Evolutionary conservation across 2,888 invertebrate species (phyloP), one percentile per base, ranked within the genome.

Genomic region (Caradrina clavipalpis): DNA sequence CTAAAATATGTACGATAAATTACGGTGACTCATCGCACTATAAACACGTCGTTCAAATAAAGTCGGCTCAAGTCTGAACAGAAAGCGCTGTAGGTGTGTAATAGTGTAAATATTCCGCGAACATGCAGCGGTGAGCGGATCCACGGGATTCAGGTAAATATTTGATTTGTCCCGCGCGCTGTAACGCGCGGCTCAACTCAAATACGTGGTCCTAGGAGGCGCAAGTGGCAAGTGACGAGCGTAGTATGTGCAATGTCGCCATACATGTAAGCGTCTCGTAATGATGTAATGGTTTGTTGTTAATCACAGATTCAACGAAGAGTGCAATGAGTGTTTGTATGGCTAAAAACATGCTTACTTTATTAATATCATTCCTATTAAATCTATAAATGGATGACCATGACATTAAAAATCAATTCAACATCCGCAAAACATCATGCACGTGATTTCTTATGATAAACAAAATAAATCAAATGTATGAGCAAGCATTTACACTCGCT

Each of bases 61-160:
- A 72, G 58, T 62, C 31, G n/a, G 26, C 55, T 56, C 45, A 49
- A 65, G 47, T 63, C 49, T 76, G 53, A 65, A 64, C 53, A 73
- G 35, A 31, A 21, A 73, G 63, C 19, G 31, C 42, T 55, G 57
- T 22, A 73, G 55, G 60, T 50, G 68, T 64, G 53, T 78, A 64
- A 71, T 65, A 74, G 66, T 62, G 82, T 76, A 76, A 78, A 81
- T 81, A 81, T 72, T 76, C 66, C 56, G 73, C 72, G 77, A 76
- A 59, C 60, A 68, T 81, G 60, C 78, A 64, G 63, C 63, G 53
- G 39, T 57, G 79, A 69, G 75, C 76, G 64, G 76, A 79, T 82
- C 59, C 76, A 64, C 76, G 77, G 77, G 80, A 81, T 70, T 68
- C 75, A 76, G 64, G 87, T 87, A 86, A 89, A 90, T 90, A 89